Evolutionary conservation across 2,113 vertebrate species (phyloP).

Genomic region (Grammomys surdaster): DNA sequence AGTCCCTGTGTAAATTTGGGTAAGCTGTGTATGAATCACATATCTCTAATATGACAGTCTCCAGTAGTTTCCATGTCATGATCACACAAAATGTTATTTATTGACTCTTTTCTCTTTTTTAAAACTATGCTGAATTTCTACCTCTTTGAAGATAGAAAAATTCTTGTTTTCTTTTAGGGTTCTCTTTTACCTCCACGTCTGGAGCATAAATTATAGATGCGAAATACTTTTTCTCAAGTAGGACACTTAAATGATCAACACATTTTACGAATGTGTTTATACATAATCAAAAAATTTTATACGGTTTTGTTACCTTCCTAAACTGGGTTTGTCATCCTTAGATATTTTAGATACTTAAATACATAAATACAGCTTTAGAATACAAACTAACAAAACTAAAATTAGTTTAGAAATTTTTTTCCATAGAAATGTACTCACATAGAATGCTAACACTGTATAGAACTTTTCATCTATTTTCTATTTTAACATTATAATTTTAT

Average conservation of each 20-base stretch:
- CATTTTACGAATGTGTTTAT: background rate
- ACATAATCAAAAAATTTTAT: background rate
- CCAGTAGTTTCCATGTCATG: background rate
- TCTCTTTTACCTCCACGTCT: background rate
- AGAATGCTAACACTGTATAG: background rate
- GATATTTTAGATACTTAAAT: background rate
- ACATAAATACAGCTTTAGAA: background rate
- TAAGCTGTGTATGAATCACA: background rate
- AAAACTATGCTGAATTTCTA: background rate
- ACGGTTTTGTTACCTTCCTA: background rate
- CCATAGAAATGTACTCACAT: background rate
- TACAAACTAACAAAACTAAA: background rate
- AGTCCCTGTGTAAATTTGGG: background rate
- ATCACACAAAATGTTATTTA: background rate
- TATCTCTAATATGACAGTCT: background rate
- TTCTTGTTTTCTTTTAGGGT: slow-evolving; percentile 3
- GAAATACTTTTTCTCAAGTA: background rate
- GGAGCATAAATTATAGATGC: background rate
- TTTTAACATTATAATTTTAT: background rate
- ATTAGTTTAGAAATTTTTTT: background rate
- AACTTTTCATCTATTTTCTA: background rate
- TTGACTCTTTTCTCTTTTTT: background rate
- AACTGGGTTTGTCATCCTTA: background rate
- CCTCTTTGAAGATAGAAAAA: background rate
- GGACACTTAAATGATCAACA: background rate